Conservation (phyloP, 2,888 invertebrate genomes). For the Steinernema hermaphroditum region DNA sequence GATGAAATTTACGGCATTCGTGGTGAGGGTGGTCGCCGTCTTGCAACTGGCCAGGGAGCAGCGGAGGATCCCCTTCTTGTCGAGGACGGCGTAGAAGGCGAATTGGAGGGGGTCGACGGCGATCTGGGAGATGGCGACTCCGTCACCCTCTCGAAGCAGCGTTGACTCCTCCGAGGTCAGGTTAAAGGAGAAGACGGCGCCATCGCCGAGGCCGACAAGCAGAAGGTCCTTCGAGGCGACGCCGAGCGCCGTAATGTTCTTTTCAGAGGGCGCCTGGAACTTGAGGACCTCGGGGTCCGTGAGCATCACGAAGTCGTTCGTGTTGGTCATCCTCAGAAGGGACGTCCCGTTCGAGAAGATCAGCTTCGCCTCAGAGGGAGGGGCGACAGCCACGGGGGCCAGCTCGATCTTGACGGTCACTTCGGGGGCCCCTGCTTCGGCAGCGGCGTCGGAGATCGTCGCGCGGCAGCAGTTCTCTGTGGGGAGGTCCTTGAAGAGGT, state of each 20-base stretch:
- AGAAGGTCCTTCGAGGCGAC: conserved; percentile 35
- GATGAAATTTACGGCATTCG: conserved; percentile 42
- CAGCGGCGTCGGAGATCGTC: conserved; percentile 42
- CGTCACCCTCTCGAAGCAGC: conserved; percentile 42
- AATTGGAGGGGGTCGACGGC: conserved; percentile 40
- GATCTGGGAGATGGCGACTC: conserved; percentile 53
- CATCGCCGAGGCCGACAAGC: conserved; percentile 45
- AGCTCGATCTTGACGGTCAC: conserved; percentile 21
- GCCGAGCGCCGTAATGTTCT: conserved; percentile 49
- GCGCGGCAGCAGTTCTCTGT: conserved; percentile 53
- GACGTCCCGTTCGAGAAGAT: conserved; percentile 57
- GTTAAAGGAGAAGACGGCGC: conserved; percentile 39
- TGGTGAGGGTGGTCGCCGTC: conserved; percentile 38
- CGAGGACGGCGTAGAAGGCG: conserved; percentile 44
- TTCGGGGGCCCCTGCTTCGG: neutral
- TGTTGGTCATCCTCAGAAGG: conserved; percentile 45
- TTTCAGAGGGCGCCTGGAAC: conserved; percentile 46
- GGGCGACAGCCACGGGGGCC: conserved; percentile 28
- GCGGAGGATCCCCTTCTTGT: conserved; percentile 40
- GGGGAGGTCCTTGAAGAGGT: conserved; percentile 52
- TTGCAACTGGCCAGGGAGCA: conserved; percentile 39
- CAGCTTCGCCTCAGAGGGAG: conserved; percentile 36
- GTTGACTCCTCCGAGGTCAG: conserved; percentile 13
- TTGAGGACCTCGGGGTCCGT: conserved; percentile 50
- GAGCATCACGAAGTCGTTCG: conserved; percentile 54